Percentiles rank a stretch among this genome's conserved stretches.
These are phyloP conservation scores for Tiliqua scincoides DNA, from an alignment of 2,113 vertebrate species.

Conservation along the genomic window DNA sequence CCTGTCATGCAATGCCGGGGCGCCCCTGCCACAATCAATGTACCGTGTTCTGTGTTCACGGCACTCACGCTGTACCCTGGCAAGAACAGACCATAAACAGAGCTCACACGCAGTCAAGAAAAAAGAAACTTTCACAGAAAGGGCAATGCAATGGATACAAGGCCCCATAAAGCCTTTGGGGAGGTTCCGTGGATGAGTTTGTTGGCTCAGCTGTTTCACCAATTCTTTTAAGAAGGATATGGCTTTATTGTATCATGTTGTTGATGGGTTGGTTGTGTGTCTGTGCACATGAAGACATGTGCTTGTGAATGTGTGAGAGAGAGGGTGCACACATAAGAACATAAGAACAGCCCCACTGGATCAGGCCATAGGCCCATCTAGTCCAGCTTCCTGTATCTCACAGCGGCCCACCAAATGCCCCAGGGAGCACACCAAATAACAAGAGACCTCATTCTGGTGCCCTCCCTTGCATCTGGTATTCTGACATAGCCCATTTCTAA, in stretches of 20 bases:
- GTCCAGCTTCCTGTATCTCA: too few species aligned
- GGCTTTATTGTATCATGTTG: not conserved
- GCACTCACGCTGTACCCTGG: slow-evolving; percentile 78
- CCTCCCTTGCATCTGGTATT: too few species aligned
- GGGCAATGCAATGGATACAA: not conserved
- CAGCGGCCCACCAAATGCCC: too few species aligned
- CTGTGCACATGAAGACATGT: too few species aligned
- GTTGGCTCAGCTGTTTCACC: not conserved
- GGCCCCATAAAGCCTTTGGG: too few species aligned
- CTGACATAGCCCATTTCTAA: too few species aligned
- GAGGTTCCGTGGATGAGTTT: too few species aligned
- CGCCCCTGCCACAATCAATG: slow-evolving; percentile 75
- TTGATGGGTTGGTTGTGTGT: not conserved
- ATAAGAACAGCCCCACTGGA: too few species aligned
- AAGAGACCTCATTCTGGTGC: too few species aligned
- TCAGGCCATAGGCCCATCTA: too few species aligned
- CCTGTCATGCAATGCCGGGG: slow-evolving; percentile 74
- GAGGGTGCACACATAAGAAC: not conserved
- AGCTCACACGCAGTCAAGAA: accelerated
- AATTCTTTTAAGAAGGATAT: not conserved
- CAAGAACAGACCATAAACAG: not conserved
- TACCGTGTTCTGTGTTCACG: slow-evolving; percentile 13
- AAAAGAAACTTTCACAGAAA: not conserved
- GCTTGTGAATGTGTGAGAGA: not conserved
- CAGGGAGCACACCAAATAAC: too few species aligned